Conservation (phyloP, 1,140 invertebrate genomes). For the Antheraea mylitta region DNA sequence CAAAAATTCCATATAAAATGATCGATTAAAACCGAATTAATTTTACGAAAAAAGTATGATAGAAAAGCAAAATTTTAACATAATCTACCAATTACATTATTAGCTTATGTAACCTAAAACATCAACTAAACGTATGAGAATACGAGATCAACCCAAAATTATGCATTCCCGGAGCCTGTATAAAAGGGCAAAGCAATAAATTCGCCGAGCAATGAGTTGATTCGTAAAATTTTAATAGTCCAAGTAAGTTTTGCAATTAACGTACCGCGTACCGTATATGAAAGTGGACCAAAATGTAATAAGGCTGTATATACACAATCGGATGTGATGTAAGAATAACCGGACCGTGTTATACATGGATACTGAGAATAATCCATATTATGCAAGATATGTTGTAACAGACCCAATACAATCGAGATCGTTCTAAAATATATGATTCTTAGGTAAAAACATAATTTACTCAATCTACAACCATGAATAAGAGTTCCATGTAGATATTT, state of each 20-base stretch:
- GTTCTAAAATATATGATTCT: conserved; percentile 15
- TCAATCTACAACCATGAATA: too few species aligned
- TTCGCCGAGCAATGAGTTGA: conserved; percentile 1
- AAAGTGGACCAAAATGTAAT: conserved; percentile 7
- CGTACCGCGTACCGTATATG: conserved; percentile 19
- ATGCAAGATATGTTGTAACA: conserved; percentile 24
- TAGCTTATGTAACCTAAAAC: too few species aligned
- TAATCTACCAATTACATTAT: too few species aligned
- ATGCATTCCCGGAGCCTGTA: not conserved
- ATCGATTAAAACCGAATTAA: too few species aligned
- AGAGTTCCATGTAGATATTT: too few species aligned
- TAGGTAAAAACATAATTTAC: too few species aligned
- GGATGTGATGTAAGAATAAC: conserved; percentile 33
- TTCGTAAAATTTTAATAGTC: conserved; percentile 9
- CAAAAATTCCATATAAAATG: too few species aligned
- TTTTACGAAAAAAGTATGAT: not conserved
- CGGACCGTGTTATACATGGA: conserved; percentile 29
- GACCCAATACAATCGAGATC: conserved; percentile 27
- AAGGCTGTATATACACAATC: not conserved
- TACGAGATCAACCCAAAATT: not conserved
- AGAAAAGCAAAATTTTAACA: not conserved
- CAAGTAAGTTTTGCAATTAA: conserved; percentile 23
- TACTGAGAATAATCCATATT: conserved; percentile 43
- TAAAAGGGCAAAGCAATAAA: conserved; percentile 6
- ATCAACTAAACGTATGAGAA: too few species aligned